Evolutionary conservation across 1,140 invertebrate species (phyloP), one percentile per base, ranked within the genome.

Genomic region (Onthophagus taurus): DNA sequence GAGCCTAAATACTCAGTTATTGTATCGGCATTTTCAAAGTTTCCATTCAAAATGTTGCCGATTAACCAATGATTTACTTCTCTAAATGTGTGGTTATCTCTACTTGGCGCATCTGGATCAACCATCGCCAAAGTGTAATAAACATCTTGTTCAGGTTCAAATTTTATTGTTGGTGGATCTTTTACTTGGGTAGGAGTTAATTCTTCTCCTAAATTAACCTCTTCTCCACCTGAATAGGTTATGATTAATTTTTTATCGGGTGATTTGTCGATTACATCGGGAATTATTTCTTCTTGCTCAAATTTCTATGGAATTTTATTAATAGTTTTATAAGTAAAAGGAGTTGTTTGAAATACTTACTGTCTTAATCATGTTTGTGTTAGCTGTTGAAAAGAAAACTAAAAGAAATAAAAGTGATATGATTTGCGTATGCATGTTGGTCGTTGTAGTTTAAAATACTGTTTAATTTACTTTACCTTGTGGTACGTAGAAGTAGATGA

Each of bases 11-110:
- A 94, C 1, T 76, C 80, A 5, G 77, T 77, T 0, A 93, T 60
- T 0, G 38, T 34, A 30, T 53, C 78, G 3, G 89, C 92, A 20
- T 75, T 67, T 0, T 59, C 53, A 0, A 95, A 60, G 33, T 87
- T 70, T 44, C 65, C 70, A 13, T 83, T 88, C 8, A 83, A 85
- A 54, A 96, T 89, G 59, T 97, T 96, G 2, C 75, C 83, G 2
- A 96, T 82, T 5, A 94, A 62, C 89, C 90, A 95, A 63, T 95
- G 90, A 53, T 85, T 81, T 78, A 81, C 90, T 68, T 93, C 89
- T 2, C 88, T 72, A 50, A 77, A 81, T 31, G 73, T 82, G 0
- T 78, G 85, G 20, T 83, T 69, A 3, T 76, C 67, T 4, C 89
- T 76, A 54, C 80, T 85, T 4, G 89, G 89, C n/a, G 88, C 87